Percentiles rank a stretch among this genome's conserved stretches.
Evolutionary conservation across 1,140 invertebrate genomes (phyloP).

Genomic region (Danaus melanippus): DNA sequence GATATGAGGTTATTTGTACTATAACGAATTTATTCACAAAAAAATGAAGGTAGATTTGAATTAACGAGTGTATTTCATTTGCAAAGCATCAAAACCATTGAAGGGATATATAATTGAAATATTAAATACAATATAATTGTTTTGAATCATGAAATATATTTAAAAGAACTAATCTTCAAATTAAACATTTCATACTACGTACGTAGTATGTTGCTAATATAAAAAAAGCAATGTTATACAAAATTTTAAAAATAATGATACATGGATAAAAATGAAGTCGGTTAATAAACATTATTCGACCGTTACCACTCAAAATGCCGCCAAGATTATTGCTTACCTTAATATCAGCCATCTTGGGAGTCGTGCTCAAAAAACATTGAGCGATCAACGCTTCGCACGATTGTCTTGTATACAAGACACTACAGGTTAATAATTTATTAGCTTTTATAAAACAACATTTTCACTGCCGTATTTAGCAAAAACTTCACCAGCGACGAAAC

Average conservation of each 20-base stretch:
- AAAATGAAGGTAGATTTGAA: too few relatives aligned
- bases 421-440: conserved; percentile 29
- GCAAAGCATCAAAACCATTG: too few relatives aligned
- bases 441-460: conserved; percentile 49
- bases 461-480: conserved; percentile 35
- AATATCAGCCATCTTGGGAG: conserved; percentile 67
- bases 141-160: too few relatives aligned
- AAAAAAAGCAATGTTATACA: too few relatives aligned
- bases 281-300: conserved; percentile 38
- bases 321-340: conserved; percentile 57
- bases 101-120: too few relatives aligned
- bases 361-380: conserved; percentile 38
- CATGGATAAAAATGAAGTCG: conserved; percentile 26
- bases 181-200: too few relatives aligned
- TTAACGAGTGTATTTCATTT: too few relatives aligned
- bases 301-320: conserved; percentile 67
- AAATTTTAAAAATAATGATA: conserved; percentile 7
- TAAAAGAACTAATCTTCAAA: too few relatives aligned
- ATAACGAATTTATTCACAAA: too few relatives aligned
- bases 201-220: too few relatives aligned
- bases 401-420: conserved; percentile 44
- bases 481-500: conserved; percentile 36
- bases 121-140: too few relatives aligned
- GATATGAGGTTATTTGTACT: too few relatives aligned
- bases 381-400: conserved; percentile 50